Evolutionary conservation across 1,140 invertebrate species (phyloP).

Genomic region (Ephestia elutella): DNA sequence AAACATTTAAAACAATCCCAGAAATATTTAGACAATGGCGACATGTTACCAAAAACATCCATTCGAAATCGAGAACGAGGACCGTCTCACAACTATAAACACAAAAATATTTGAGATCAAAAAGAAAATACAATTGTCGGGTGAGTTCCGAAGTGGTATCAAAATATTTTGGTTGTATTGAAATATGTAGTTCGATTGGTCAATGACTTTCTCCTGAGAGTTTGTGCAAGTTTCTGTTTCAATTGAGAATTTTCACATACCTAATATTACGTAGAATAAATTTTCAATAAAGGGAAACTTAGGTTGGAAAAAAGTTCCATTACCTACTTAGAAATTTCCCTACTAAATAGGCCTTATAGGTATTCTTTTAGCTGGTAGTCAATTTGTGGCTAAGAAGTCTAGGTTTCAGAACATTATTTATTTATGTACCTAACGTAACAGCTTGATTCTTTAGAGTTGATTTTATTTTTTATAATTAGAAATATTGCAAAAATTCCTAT

Average conservation of each 20-base stretch:
- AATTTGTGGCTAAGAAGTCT: too few species aligned
- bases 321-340: too few species aligned
- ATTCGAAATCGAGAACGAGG: slow-evolving; percentile 72
- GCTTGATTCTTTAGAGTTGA: too few species aligned
- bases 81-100: slow-evolving; percentile 79
- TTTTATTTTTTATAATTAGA: too few species aligned
- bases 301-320: too few species aligned
- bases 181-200: not conserved
- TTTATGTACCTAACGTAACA: too few species aligned
- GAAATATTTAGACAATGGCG: slow-evolving; percentile 41
- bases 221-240: not conserved
- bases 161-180: slow-evolving; percentile 11
- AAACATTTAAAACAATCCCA: slow-evolving; percentile 1
- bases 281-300: too few species aligned
- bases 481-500: too few species aligned
- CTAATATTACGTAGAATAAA: too few species aligned
- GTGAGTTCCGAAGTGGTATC: slow-evolving; percentile 61
- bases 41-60: slow-evolving; percentile 71
- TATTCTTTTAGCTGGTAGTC: too few species aligned
- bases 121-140: slow-evolving; percentile 87
- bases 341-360: too few species aligned
- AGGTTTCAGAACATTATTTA: too few species aligned
- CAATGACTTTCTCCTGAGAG: not conserved
- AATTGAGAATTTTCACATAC: not conserved
- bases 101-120: slow-evolving; percentile 86